Base-by-base conservation (phyloP, 2,113 vertebrate species). In the Lophotis ruficrista region DNA sequence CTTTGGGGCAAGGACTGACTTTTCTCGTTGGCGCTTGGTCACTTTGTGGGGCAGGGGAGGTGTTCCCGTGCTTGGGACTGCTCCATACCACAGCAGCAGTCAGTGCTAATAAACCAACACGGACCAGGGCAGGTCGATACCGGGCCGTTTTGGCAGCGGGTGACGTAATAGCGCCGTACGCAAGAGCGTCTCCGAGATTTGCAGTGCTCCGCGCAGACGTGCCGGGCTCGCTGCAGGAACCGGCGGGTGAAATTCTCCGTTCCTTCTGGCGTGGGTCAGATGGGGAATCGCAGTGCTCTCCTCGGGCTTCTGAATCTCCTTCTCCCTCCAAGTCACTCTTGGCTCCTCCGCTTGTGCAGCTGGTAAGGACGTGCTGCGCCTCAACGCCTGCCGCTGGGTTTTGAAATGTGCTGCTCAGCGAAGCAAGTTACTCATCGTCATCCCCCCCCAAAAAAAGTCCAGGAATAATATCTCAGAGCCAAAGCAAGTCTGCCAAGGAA, bases 91-190 rank as follows among this genome's bases (percentile, higher is more conserved):
- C 50, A 37, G 71, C 35, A 14, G 1, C 5, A 50, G 47, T 1
- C 3, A 6, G 66, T 30, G 83, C 64, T 87, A 72, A 6, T 25
- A 24, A 48, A 72, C 27, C 1, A 27, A 11, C 35, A 14, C 0
- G 1, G 45, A 33, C 6, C 25, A 47, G 68, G 24, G 45, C 57
- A 72, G 80, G 65, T 23, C 53, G 31, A 15, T 6, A 0, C 8
- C 1, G 72, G 69, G 20, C 23, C 1, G 7, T 37, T 30, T 12
- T 13, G 41, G 28, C 2, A 50, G 41, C 0, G 1, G 37, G n/a
- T 65, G 78, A 41, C 57, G 61, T 4, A 8, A 48, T 6, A 25
- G 1, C 0, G 0, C 73, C 0, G 0, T 14, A 3, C 4, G 41
- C 78, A 64, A 12, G 2, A 12, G 5, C 0, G 4, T 5, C 37